phyloP scores from a whole-genome alignment of 2,797 vertebrate genomes.

The Sciurus vulgaris region DNA sequence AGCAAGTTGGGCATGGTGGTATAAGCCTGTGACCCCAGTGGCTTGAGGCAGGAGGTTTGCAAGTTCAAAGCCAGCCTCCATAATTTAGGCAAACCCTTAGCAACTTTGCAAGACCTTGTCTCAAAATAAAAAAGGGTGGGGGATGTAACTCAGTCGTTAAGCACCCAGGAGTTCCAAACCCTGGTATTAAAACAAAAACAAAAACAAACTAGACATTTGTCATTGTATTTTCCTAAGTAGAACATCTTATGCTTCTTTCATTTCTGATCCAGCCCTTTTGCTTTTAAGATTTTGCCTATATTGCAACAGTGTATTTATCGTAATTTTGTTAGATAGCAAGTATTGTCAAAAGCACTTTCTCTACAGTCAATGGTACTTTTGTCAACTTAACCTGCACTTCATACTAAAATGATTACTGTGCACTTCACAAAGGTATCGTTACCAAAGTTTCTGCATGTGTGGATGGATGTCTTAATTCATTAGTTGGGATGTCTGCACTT shows the following conservation, averaged over 20 bases:
- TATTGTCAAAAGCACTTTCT: slow-evolving; percentile 38
- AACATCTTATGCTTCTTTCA: neutral
- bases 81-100: too few relatives aligned
- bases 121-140: too few relatives aligned
- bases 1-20: too few relatives aligned
- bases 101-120: too few relatives aligned
- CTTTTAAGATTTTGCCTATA: neutral
- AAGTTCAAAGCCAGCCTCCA: too few relatives aligned
- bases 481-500: neutral
- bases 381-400: slow-evolving; percentile 38
- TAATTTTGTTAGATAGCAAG: slow-evolving; percentile 8
- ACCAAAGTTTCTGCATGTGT: neutral
- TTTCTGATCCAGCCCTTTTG: neutral
- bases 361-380: neutral
- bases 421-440: neutral
- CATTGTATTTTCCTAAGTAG: neutral
- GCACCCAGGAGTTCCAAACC: too few relatives aligned
- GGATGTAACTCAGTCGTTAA: too few relatives aligned
- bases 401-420: neutral
- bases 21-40: too few relatives aligned
- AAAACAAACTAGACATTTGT: neutral
- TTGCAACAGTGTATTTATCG: neutral
- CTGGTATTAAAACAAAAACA: too few relatives aligned
- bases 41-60: too few relatives aligned
- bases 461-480: slow-evolving; percentile 1